Evolutionary conservation across 35 echinoderm and acorn worm species (phyloP).

Genomic region (Apostichopus californicus): DNA sequence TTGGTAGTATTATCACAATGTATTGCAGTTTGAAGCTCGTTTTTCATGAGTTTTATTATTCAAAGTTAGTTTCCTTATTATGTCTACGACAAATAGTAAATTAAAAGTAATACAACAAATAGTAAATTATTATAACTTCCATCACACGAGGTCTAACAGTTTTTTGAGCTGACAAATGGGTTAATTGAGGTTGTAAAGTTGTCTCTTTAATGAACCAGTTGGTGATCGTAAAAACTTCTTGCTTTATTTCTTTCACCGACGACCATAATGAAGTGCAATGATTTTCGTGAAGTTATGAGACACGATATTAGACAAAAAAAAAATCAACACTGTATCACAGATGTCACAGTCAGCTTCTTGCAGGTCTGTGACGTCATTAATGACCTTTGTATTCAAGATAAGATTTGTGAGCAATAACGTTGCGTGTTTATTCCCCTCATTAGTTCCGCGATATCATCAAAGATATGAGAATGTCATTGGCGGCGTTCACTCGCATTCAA

Average conservation of each 20-base stretch:
- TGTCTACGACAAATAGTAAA: too few species aligned
- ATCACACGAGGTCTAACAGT: too few species aligned
- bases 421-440: background rate
- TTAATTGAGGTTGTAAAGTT: background rate
- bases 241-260: background rate
- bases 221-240: conserved; percentile 5
- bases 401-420: background rate
- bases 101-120: too few species aligned
- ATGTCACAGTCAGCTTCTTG: background rate
- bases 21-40: too few species aligned
- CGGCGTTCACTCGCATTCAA: background rate
- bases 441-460: background rate
- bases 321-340: background rate
- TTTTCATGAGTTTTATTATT: too few species aligned
- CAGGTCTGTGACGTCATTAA: background rate
- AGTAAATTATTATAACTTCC: too few species aligned
- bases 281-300: conserved; percentile 7
- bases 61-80: too few species aligned
- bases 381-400: too few species aligned
- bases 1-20: too few species aligned
- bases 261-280: background rate
- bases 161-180: background rate
- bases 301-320: background rate
- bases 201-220: background rate
- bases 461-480: conserved; percentile 1